Evolutionary conservation across 2,888 invertebrate genomes (phyloP), one percentile per base, ranked within the genome.

Genomic region (Drosophila subsilvestris): DNA sequence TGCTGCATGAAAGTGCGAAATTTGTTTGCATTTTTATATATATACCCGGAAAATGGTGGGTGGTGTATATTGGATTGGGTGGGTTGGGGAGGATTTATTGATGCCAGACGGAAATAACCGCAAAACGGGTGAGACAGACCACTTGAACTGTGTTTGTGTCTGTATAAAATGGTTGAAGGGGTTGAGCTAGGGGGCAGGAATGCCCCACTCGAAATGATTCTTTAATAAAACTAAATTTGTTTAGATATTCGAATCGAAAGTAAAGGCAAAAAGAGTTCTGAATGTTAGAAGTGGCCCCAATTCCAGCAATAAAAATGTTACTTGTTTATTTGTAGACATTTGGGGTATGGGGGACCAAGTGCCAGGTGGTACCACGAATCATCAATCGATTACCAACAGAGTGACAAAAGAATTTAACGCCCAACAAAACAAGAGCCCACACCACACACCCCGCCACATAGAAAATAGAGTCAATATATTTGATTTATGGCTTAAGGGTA

Each of bases 11-110:
- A 25, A 32, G 56, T 9, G 20, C 62, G 57, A 83, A 79, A 76
- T 83, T 86, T 86, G 86, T 83, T 86, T 86, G 88, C 84, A 88
- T 86, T 86, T 88, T 84, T 84, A 81, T 82, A 80, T 37, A 37
- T 37, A 65, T 2, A 20, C 20, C 20, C 20, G 32, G 63, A 37
- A n/a, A 7, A 37, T 37, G 9, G 9, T 27, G 7, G 37, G 6
- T n/a, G n/a, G n/a, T 6, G 37, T 14, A 37, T 37, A 37, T 37
- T 37, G 59, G 6, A n/a, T 9, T 25, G 10, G 50, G 47, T 20
- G 25, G 50, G 37, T 4, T 25, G 25, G 18, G 9, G 29, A 65
- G 76, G 78, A 67, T 79, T 71, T 86, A 86, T 88, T 80, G 86
- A 88, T 80, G 84, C 80, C 72, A 67, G 68, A 63, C 76, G 65